Conservation (phyloP, 2,797 vertebrate species). For the Tamandua tetradactyla region DNA sequence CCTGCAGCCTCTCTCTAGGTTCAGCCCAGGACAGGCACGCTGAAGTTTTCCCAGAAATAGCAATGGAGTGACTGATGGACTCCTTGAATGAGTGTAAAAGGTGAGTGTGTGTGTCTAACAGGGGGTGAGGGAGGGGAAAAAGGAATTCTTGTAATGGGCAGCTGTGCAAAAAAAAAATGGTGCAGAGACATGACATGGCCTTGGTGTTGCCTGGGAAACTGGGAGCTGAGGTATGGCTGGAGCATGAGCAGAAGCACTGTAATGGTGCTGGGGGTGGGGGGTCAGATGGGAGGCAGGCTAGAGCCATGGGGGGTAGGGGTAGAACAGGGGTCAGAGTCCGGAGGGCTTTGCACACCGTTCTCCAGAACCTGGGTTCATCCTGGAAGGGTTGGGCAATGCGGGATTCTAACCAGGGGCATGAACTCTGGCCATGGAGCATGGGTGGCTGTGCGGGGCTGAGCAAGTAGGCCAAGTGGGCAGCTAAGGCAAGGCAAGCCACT, state of each 20-base stretch:
- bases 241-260: too few relatives aligned
- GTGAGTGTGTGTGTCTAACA: background rate
- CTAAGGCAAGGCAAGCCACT: accelerated
- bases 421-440: background rate
- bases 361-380: accelerated
- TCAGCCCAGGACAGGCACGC: too few relatives aligned
- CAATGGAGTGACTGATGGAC: background rate
- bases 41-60: too few relatives aligned
- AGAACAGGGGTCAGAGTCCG: background rate
- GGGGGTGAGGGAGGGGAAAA: accelerated
- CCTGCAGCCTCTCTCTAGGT: too few relatives aligned
- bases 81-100: too few relatives aligned
- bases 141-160: too few relatives aligned
- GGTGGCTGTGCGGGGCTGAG: too few relatives aligned
- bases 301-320: accelerated
- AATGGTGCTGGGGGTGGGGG: too few relatives aligned
- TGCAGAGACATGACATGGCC: background rate
- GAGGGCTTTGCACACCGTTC: accelerated
- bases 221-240: background rate
- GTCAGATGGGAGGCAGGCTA: background rate
- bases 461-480: accelerated
- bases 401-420: background rate
- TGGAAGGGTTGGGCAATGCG: background rate
- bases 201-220: background rate
- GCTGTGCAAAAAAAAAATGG: too few relatives aligned